Base-by-base conservation (phyloP, 64 coral and sea anemone genomes). In the Astreopora myriophthalma region DNA sequence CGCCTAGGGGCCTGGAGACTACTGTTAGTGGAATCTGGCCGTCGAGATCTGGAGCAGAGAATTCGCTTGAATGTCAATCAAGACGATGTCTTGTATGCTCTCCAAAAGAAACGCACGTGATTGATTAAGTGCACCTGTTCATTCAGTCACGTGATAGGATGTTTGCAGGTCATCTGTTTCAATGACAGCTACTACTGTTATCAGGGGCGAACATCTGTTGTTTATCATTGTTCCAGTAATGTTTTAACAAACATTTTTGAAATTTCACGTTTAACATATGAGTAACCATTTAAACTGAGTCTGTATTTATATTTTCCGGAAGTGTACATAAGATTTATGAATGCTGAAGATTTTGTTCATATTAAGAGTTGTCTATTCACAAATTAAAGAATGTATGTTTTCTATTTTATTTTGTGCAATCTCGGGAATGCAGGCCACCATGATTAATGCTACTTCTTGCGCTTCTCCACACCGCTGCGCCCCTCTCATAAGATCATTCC, bases 21-120 rank as follows among this genome's bases (percentile, higher is more conserved):
- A 79, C 57, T 98, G 5, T 71, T 98, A 27, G 96, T 98, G 3
- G 96, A 98, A 16, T 82, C 93, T 29, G 96, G 96, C 51, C 94
- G 87, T 80, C 86, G 89, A 26, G 96, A 98, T 40, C 82, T 95
- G 32, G 86, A 98, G 37, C 85, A 91, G 78, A 91, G 96, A 88
- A 95, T 98, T 35, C 85, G 96, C 28, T 83, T 98, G 31, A 98
- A 98, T 69, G 96, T 98, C 1, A 98, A 90, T 48, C 94, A 98
- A 73, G 96, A 98, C 65, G 96, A 98, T 58, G 91, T 98, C 10
- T 32, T 98, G 44, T 98, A 93, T 88, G 96, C 96, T 31, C 42
- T 98, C 7, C 89, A 88, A 86, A 93, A 90, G 30, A 88, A 73
- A 35, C 42, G 12, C 81, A 85, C 61, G 67, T 66, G 62, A 37